phyloP scores from a whole-genome alignment of 2,797 vertebrate species.

The Mus minutoides region DNA sequence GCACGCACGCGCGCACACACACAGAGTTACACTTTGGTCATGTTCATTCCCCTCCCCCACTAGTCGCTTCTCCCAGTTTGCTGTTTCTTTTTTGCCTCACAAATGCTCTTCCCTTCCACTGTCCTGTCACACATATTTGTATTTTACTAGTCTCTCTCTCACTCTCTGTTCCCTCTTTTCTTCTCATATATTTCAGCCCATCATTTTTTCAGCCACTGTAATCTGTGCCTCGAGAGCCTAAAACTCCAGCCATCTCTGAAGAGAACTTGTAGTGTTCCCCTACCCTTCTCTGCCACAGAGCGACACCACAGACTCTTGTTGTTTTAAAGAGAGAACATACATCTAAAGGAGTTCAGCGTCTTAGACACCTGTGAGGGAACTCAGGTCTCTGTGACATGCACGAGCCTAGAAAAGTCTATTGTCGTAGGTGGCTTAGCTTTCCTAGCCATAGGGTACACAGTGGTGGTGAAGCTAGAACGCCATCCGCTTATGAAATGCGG shows the following conservation, averaged over 20 bases:
- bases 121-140: too few relatives aligned
- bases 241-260: not conserved
- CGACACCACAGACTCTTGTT: not conserved
- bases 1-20: not conserved
- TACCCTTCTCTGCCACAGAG: not conserved
- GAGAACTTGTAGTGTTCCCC: not conserved
- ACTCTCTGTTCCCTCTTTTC: not conserved
- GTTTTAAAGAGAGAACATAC: conserved; percentile 11
- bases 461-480: not conserved
- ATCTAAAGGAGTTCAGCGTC: not conserved
- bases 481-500: not conserved
- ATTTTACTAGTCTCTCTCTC: not conserved
- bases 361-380: not conserved
- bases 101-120: not conserved
- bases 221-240: not conserved
- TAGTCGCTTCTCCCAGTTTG: not conserved
- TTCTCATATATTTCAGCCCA: not conserved
- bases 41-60: not conserved
- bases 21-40: not conserved
- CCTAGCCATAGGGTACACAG: not conserved
- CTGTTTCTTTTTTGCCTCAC: not conserved
- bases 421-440: not conserved
- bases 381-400: not conserved
- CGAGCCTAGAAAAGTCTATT: not conserved
- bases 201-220: not conserved